A percentile compares a stretch with the other conserved stretches of the same genome.
These are phyloP conservation scores for Actinernus sp. DNA, from an alignment of 92 coral and sea anemone species.

Conservation along the genomic window DNA sequence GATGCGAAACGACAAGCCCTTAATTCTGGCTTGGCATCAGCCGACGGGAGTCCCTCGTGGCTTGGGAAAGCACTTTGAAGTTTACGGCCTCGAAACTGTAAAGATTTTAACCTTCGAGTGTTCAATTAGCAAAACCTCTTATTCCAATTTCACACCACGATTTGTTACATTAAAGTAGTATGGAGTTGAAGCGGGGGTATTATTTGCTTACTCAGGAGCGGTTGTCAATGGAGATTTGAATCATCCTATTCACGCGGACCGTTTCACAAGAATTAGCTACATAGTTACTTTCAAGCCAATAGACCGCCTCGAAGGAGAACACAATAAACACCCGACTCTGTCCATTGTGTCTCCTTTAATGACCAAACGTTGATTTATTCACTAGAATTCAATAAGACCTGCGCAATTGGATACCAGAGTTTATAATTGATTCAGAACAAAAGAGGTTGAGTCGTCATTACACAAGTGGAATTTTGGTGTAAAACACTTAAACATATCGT, in stretches of 20 bases:
- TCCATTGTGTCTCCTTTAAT: not conserved
- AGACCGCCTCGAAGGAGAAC: not conserved
- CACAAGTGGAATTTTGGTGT: too few species aligned
- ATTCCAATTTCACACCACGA: not conserved
- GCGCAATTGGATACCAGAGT: not conserved
- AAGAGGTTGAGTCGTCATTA: not conserved
- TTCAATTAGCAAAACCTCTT: too few species aligned
- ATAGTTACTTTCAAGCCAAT: not conserved
- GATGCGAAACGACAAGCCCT: slow-evolving; percentile 27
- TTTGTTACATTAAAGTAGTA: not conserved
- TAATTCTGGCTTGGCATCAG: slow-evolving; percentile 27
- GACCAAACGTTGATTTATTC: not conserved
- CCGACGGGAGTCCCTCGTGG: slow-evolving; percentile 23
- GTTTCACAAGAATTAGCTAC: slow-evolving; percentile 1
- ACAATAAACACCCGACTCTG: not conserved
- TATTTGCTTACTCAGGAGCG: not conserved
- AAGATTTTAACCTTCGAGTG: too few species aligned
- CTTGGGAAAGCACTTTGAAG: too few species aligned
- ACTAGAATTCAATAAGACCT: not conserved
- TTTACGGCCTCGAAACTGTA: too few species aligned
- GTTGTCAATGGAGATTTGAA: not conserved
- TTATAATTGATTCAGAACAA: not conserved
- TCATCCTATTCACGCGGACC: not conserved
- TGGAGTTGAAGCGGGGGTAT: not conserved
- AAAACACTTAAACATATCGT: too few species aligned